Conservation (phyloP, 2,113 vertebrate species). For the Hoplias malabaricus region DNA sequence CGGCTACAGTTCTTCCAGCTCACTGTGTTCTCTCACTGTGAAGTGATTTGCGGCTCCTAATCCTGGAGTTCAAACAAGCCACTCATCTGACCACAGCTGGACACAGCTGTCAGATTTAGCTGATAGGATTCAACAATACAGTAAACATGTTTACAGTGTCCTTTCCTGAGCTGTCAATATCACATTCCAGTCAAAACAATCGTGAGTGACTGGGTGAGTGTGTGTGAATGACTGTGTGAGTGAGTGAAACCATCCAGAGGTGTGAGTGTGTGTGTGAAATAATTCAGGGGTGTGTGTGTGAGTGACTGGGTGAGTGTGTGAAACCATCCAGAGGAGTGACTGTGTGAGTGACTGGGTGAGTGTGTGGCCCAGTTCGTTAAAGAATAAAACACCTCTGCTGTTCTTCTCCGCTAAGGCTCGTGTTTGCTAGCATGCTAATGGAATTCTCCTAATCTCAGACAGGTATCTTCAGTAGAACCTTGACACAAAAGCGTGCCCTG, state of each 20-base stretch:
- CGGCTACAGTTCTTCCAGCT: not conserved
- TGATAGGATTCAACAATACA: not conserved
- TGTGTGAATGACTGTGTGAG: no score
- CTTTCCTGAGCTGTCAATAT: no score
- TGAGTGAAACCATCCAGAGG: no score
- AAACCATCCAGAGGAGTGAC: no score
- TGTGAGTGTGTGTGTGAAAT: no score
- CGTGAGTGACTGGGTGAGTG: no score
- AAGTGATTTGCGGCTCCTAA: not conserved
- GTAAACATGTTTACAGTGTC: no score
- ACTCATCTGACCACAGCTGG: not conserved
- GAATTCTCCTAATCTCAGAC: conserved; percentile 14
- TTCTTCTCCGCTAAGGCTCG: not conserved
- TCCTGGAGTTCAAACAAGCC: not conserved
- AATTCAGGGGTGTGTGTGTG: no score
- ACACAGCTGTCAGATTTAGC: not conserved
- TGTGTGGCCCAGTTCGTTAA: no score
- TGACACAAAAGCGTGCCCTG: conserved; percentile 4
- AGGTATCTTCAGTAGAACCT: conserved; percentile 24
- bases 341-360: no score
- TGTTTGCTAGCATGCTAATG: conserved; percentile 28
- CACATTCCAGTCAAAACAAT: no score
- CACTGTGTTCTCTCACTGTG: not conserved
- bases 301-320: no score
- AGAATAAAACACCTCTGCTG: not conserved